These are phyloP conservation scores for Orchesella flavescens DNA, from an alignment of 2,888 invertebrate genomes.

Conservation along the genomic window DNA sequence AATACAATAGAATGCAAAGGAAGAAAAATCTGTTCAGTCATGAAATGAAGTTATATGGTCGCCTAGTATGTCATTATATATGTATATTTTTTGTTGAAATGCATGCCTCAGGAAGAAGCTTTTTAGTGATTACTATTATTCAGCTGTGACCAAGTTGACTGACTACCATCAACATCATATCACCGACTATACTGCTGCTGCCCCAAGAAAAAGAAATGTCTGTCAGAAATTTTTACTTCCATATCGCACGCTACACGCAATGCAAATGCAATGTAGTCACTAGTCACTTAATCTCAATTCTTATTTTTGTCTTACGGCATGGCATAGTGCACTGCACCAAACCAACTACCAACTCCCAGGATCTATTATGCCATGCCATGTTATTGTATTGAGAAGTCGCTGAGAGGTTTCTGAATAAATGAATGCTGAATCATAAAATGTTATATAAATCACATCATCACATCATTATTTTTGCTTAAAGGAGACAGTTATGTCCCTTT, in stretches of 20 bases:
- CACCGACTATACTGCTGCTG: not conserved
- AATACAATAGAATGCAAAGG: not conserved
- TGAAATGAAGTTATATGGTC: not conserved
- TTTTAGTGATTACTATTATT: slow-evolving; percentile 46
- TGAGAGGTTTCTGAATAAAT: slow-evolving; percentile 27
- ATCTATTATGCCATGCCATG: not conserved
- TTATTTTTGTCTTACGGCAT: not conserved
- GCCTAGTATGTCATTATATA: no score
- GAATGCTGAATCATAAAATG: slow-evolving; percentile 32
- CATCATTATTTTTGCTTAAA: slow-evolving; percentile 46
- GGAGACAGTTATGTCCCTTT: slow-evolving; percentile 22
- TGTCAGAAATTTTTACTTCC: slow-evolving; percentile 42
- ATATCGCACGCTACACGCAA: slow-evolving; percentile 20
- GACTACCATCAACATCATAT: slow-evolving; percentile 10
- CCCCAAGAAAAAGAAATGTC: slow-evolving; percentile 31
- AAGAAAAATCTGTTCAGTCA: slow-evolving; percentile 29
- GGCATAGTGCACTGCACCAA: not conserved
- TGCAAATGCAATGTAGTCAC: no score
- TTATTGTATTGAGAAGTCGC: not conserved
- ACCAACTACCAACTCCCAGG: not conserved
- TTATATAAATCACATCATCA: slow-evolving; percentile 44
- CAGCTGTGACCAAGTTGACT: slow-evolving; percentile 22
- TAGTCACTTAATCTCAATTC: no score
- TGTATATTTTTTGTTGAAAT: not conserved
- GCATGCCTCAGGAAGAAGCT: slow-evolving; percentile 55